A percentile compares a stretch with the other conserved stretches of the same genome.
phyloP scores from a whole-genome alignment of 2,797 vertebrate genomes.

The Echeneis naucrates region DNA sequence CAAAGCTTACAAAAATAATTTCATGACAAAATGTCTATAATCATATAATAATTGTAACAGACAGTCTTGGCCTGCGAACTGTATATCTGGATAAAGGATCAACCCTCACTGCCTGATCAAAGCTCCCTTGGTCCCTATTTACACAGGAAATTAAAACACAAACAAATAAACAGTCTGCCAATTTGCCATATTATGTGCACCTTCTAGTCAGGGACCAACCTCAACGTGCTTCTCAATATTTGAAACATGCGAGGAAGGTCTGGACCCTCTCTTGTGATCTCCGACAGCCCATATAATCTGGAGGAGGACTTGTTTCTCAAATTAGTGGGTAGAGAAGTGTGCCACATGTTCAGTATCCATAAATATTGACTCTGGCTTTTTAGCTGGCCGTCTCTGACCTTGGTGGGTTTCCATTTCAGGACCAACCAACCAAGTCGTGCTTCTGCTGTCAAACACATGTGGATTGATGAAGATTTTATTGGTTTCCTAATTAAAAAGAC shows the following conservation, averaged over 20 bases:
- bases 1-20: conserved; percentile 25
- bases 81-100: conserved; percentile 37
- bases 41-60: conserved; percentile 6
- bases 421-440: conserved; percentile 69
- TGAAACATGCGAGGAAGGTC: conserved; percentile 69
- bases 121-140: conserved; percentile 48
- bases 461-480: conserved; percentile 75
- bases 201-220: conserved; percentile 66
- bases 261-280: conserved; percentile 80
- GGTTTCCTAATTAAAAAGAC: conserved; percentile 75
- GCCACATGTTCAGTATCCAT: conserved; percentile 90
- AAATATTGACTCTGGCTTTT: conserved; percentile 94
- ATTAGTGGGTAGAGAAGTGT: conserved; percentile 92
- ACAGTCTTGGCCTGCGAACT: conserved; percentile 21
- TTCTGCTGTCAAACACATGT: conserved; percentile 83
- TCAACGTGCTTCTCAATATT: conserved; percentile 64
- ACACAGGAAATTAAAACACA: conserved; percentile 74
- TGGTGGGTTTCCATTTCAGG: conserved; percentile 90
- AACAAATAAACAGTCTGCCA: conserved; percentile 74
- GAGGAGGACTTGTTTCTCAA: conserved; percentile 86
- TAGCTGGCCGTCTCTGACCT: conserved; percentile 90
- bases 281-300: conserved; percentile 87
- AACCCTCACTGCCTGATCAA: conserved; percentile 52
- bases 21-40: conserved; percentile 37
- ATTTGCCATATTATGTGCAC: conserved; percentile 70